Evolutionary conservation across 2,888 invertebrate species (phyloP).

Genomic region (Cabera pusaria): DNA sequence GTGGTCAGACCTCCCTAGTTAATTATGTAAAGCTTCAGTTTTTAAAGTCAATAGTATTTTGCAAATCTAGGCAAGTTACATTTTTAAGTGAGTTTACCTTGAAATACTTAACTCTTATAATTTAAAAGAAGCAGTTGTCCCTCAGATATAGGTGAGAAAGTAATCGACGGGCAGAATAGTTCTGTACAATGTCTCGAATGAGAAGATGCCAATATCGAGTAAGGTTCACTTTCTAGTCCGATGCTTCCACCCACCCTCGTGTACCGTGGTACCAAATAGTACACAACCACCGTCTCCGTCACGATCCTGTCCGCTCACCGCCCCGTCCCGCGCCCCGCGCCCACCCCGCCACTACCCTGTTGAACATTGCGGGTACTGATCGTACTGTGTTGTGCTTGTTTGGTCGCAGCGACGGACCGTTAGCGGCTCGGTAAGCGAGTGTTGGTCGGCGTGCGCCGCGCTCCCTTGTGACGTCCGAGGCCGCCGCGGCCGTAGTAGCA

Average conservation of each 20-base stretch:
- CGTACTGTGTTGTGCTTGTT: conserved; percentile 81
- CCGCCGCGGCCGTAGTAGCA: conserved; percentile 78
- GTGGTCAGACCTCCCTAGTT: too few species aligned
- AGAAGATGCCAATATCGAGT: not conserved
- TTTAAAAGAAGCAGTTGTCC: conserved; percentile 12
- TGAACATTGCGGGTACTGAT: conserved; percentile 76
- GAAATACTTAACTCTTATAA: too few species aligned
- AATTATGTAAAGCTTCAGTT: too few species aligned
- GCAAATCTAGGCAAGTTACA: too few species aligned
- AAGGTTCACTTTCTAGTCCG: conserved; percentile 5
- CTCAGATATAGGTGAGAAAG: conserved; percentile 13
- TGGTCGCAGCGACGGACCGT: conserved; percentile 83
- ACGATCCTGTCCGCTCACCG: conserved; percentile 37
- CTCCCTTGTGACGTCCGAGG: conserved; percentile 77
- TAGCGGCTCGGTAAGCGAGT: conserved; percentile 81
- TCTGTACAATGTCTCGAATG: too few species aligned
- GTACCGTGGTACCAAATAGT: conserved; percentile 31
- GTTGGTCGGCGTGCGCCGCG: conserved; percentile 65
- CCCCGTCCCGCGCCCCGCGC: conserved; percentile 45
- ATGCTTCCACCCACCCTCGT: conserved; percentile 18
- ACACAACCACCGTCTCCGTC: too few species aligned
- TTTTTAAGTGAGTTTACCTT: too few species aligned
- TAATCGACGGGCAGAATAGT: not conserved
- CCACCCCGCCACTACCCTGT: conserved; percentile 50
- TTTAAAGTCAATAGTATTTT: too few species aligned